A percentile compares a stretch with the other conserved stretches of the same genome.
phyloP scores from a whole-genome alignment of 1,140 invertebrate species.

The Bilobella aurantiaca region DNA sequence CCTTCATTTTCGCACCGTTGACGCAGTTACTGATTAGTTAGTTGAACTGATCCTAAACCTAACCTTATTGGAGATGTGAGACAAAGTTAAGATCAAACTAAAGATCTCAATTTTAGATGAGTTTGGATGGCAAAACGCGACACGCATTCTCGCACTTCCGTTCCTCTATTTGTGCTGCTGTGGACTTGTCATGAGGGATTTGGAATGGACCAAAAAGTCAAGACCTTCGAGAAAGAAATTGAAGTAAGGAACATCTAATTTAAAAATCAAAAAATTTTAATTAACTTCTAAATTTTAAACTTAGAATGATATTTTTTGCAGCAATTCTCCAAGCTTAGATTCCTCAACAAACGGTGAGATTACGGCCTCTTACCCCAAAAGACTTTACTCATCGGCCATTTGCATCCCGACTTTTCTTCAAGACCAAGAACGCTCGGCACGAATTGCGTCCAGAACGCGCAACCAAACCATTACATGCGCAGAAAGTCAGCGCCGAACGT shows the following conservation, averaged over 20 bases:
- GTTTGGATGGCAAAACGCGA: constrained; percentile 79
- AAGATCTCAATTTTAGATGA: constrained; percentile 41
- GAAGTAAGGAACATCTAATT: too few species aligned
- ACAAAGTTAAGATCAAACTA: too few species aligned
- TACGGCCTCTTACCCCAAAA: constrained; percentile 23
- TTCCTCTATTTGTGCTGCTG: constrained; percentile 80
- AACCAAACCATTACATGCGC: too few species aligned
- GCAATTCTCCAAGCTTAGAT: constrained; percentile 1
- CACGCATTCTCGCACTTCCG: constrained; percentile 67
- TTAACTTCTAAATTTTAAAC: background rate
- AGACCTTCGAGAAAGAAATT: background rate
- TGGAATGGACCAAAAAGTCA: constrained; percentile 44
- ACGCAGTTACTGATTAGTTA: constrained; percentile 56
- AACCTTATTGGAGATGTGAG: too few species aligned
- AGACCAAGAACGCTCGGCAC: constrained; percentile 35
- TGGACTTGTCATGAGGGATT: constrained; percentile 69
- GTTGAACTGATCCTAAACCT: background rate
- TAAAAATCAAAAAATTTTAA: background rate
- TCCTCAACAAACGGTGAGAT: background rate
- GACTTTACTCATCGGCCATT: constrained; percentile 65
- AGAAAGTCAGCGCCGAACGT: background rate
- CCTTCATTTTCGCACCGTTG: constrained; percentile 82
- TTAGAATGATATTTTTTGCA: background rate
- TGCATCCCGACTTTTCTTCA: constrained; percentile 70
- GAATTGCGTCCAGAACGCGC: too few species aligned